phyloP scores from a whole-genome alignment of 2,113 vertebrate species.

The Thomomys bottae region DNA sequence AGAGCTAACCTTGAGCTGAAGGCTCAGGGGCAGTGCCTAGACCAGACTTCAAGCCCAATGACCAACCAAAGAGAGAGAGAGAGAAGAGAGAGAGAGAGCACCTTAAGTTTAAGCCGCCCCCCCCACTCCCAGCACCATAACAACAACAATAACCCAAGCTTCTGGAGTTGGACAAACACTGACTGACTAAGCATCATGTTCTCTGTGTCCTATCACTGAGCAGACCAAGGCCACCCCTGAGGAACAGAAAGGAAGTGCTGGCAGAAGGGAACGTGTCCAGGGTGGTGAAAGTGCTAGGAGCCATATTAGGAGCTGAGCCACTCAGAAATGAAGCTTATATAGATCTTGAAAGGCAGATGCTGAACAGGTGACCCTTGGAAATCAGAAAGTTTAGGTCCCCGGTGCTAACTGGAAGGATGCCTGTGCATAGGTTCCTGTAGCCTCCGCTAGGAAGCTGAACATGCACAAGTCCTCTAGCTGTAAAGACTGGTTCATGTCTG shows the following conservation, averaged over 20 bases:
- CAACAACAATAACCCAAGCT: not conserved
- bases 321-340: not conserved
- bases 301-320: rapidly evolving
- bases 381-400: rapidly evolving
- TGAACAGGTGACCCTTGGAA: too few relatives aligned
- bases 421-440: not conserved
- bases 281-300: not conserved
- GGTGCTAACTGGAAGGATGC: too few relatives aligned
- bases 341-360: not conserved
- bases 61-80: too few relatives aligned
- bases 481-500: not conserved
- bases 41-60: too few relatives aligned
- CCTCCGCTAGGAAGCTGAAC: not conserved
- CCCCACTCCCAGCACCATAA: too few relatives aligned
- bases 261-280: not conserved
- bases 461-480: not conserved
- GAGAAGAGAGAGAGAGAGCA: too few relatives aligned
- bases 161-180: too few relatives aligned
- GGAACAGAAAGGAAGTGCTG: not conserved
- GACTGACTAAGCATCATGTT: rapidly evolving
- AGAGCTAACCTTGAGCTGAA: too few relatives aligned
- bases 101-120: too few relatives aligned
- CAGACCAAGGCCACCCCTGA: too few relatives aligned
- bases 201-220: rapidly evolving
- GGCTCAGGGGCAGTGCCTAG: too few relatives aligned